Evolutionary conservation across 2,888 invertebrate species (phyloP).

Genomic region (Machimus atricapillus): DNA sequence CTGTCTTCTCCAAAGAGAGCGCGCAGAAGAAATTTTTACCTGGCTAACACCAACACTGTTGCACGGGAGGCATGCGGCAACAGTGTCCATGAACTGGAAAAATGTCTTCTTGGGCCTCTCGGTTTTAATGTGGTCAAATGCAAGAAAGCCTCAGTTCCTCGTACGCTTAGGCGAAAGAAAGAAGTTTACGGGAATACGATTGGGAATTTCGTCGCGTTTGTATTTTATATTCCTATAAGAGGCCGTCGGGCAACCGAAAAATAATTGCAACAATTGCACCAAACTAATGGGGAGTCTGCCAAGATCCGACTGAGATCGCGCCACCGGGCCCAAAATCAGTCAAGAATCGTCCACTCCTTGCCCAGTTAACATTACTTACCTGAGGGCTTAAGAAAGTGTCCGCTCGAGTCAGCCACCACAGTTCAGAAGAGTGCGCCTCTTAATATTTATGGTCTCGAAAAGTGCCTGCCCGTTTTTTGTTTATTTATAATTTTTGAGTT

Average conservation of each 20-base stretch:
- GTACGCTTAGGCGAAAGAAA: conserved; percentile 48
- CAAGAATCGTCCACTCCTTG: conserved; percentile 16
- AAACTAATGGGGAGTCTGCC: conserved; percentile 11
- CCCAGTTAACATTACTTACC: conserved; percentile 24
- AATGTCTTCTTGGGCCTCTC: conserved; percentile 6
- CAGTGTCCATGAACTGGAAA: conserved; percentile 32
- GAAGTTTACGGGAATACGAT: conserved; percentile 43
- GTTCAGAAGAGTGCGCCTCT: neutral
- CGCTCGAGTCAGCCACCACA: neutral
- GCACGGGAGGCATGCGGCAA: neutral
- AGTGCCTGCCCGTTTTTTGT: neutral
- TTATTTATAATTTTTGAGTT: conserved; percentile 6
- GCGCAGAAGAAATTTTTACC: conserved; percentile 25
- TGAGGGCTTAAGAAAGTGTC: conserved; percentile 25
- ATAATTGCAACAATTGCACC: conserved; percentile 27
- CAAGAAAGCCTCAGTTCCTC: conserved; percentile 47
- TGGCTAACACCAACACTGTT: neutral
- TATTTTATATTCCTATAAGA: conserved; percentile 13
- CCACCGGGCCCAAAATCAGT: neutral
- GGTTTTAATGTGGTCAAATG: conserved; percentile 46
- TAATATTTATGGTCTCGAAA: conserved; percentile 24
- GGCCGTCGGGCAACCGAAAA: conserved; percentile 8
- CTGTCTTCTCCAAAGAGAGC: neutral
- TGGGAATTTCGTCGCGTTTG: conserved; percentile 39
- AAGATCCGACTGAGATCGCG: conserved; percentile 6